Percentiles rank a stretch among this genome's conserved stretches.
phyloP scores from a whole-genome alignment of 2,888 invertebrate species.

The Parapristionchus giblindavisi region DNA sequence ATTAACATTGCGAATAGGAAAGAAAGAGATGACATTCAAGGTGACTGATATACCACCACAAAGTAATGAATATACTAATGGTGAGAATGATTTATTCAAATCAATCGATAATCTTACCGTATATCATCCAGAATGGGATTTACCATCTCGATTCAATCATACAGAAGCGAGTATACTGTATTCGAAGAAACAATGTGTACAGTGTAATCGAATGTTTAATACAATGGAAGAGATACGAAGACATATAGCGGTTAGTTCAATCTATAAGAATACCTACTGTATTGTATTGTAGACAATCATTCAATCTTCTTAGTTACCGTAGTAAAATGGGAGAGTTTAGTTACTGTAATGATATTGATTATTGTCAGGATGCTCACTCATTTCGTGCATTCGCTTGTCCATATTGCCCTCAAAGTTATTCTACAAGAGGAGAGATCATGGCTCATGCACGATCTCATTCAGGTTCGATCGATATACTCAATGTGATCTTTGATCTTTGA shows the following conservation, averaged over 20 bases:
- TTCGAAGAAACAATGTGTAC: background rate
- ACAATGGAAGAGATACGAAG: conserved; percentile 14
- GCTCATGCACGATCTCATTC: background rate
- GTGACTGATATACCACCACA: conserved; percentile 45
- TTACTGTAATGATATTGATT: background rate
- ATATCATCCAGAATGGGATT: no score
- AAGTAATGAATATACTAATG: background rate
- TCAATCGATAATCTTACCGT: no score
- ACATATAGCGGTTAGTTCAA: conserved; percentile 16
- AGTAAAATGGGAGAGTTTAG: background rate
- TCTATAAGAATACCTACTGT: background rate
- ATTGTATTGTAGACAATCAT: no score
- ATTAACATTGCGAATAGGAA: conserved; percentile 48
- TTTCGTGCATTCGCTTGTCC: background rate
- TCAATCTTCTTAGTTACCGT: no score
- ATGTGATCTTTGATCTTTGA: background rate
- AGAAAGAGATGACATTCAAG: conserved; percentile 51
- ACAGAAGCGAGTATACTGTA: conserved; percentile 5
- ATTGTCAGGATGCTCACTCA: conserved; percentile 18
- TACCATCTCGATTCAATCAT: background rate
- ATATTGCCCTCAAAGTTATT: background rate
- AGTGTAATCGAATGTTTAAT: conserved; percentile 3
- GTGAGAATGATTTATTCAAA: background rate
- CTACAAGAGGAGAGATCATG: background rate
- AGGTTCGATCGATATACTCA: background rate